Evolutionary conservation across 2,797 vertebrate species (phyloP).

Genomic region (Sibirionetta formosa): DNA sequence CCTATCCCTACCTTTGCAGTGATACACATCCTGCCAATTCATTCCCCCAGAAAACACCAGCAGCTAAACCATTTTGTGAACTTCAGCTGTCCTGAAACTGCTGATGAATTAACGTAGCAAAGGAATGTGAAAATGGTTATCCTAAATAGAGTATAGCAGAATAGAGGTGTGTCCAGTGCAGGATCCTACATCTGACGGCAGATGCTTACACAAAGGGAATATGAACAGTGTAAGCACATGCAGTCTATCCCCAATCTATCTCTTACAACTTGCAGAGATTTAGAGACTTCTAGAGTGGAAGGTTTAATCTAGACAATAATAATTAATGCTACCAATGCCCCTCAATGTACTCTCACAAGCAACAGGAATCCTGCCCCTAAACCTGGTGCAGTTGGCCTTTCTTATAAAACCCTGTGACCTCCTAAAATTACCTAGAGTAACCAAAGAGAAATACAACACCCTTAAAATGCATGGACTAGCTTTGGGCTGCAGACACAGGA

Average conservation of each 20-base stretch:
- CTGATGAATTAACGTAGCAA: neutral
- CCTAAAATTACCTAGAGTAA: neutral
- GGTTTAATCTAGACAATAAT: neutral
- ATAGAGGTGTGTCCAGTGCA: neutral
- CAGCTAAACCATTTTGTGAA: neutral
- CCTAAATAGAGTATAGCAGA: neutral
- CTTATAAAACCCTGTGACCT: neutral
- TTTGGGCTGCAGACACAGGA: neutral
- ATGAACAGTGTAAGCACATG: neutral
- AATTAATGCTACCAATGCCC: neutral
- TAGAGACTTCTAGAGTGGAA: neutral
- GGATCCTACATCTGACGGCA: neutral
- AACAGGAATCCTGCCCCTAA: neutral
- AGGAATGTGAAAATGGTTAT: neutral
- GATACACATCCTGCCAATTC: neutral
- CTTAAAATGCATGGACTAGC: neutral
- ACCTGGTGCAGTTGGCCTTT: neutral
- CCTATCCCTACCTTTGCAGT: neutral
- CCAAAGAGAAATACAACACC: neutral
- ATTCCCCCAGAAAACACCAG: neutral
- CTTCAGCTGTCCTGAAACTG: neutral
- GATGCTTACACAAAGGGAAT: neutral
- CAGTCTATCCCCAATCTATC: neutral
- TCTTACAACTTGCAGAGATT: neutral
- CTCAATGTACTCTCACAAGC: neutral